Evolutionary conservation across 2,797 vertebrate species (phyloP).

Genomic region (Philypnodon macrostomus): DNA sequence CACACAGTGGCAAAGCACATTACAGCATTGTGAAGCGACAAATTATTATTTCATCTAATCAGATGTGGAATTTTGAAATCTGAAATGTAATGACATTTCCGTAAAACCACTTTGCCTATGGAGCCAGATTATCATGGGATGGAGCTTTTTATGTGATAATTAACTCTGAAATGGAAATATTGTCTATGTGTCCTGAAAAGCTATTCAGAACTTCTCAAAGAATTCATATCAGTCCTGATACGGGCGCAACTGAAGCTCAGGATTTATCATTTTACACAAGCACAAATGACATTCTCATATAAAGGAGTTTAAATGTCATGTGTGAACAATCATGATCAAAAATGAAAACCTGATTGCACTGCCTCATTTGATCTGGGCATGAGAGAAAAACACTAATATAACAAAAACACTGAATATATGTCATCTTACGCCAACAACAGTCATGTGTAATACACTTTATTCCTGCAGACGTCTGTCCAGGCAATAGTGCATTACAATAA

Average conservation of each 20-base stretch:
- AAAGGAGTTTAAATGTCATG: slow-evolving; percentile 34
- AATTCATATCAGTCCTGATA: slow-evolving; percentile 52
- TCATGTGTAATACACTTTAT: not conserved
- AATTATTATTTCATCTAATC: slow-evolving; percentile 63
- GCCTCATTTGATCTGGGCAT: slow-evolving; percentile 1
- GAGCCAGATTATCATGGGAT: slow-evolving; percentile 56
- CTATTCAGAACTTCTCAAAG: slow-evolving; percentile 57
- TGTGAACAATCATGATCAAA: slow-evolving; percentile 33
- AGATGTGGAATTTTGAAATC: slow-evolving; percentile 66
- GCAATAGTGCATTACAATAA: no score
- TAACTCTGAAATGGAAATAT: slow-evolving; percentile 63
- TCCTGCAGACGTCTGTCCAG: not conserved
- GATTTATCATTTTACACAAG: slow-evolving; percentile 49
- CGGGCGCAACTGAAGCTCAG: slow-evolving; percentile 37
- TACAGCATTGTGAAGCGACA: slow-evolving; percentile 51
- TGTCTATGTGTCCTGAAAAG: slow-evolving; percentile 60
- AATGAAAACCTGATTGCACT: slow-evolving; percentile 22
- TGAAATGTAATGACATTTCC: slow-evolving; percentile 70
- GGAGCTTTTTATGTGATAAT: slow-evolving; percentile 74
- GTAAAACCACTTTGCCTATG: slow-evolving; percentile 59
- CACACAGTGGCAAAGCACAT: slow-evolving; percentile 24
- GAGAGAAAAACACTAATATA: slow-evolving; percentile 20
- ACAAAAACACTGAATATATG: slow-evolving; percentile 20
- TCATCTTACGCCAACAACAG: not conserved
- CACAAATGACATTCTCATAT: slow-evolving; percentile 40